Base-by-base conservation (phyloP, 2,797 vertebrate genomes). In the Xyrichtys novacula region DNA sequence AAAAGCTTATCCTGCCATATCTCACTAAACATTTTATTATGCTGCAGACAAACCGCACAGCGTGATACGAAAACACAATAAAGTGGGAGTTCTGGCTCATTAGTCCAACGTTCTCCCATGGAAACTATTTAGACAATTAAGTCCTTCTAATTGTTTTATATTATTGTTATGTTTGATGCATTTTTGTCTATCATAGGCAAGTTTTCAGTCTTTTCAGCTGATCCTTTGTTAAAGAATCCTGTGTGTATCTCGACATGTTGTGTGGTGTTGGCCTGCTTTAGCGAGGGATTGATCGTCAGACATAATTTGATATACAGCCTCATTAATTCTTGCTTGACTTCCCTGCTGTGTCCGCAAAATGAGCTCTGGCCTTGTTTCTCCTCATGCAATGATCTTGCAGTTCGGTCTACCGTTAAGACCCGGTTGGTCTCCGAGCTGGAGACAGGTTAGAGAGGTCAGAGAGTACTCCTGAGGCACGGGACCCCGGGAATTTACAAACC, bases 321-420 rank as follows among this genome's bases (percentile, higher is more conserved):
- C 81, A 71, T 91, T 90, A 88, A 88, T 91, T 86, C 79, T n/a
- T 60, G 59, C 82, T 78, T 34, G 85, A 89, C 88, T 85, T 86
- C 70, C 74, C 81, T 7, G 62, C 76, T 43, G 73, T 59, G 86
- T 83, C 77, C 75, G 43, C 71, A 69, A 79, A 88, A 87, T 76
- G 76, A 85, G 81, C 85, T 59, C 10, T 66, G 60, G 60, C 63
- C 83, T 65, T 83, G 73, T 83, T 70, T 81, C 69, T 40, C 32
- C 48, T 23, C 32, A 62, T 1, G 29, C 44, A 39, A 76, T 65
- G 75, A 58, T 65, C 69, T 64, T 19, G 56, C 76, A 43, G 50
- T 71, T 77, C 60, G 75, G 57, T 79, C 72, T 11, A 67, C 72
- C 38, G 71, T 68, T 28, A 23, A 23, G 78, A 65, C 61, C 62